Evolutionary conservation across 2,888 invertebrate genomes (phyloP).

Genomic region (Temnothorax ravouxi): DNA sequence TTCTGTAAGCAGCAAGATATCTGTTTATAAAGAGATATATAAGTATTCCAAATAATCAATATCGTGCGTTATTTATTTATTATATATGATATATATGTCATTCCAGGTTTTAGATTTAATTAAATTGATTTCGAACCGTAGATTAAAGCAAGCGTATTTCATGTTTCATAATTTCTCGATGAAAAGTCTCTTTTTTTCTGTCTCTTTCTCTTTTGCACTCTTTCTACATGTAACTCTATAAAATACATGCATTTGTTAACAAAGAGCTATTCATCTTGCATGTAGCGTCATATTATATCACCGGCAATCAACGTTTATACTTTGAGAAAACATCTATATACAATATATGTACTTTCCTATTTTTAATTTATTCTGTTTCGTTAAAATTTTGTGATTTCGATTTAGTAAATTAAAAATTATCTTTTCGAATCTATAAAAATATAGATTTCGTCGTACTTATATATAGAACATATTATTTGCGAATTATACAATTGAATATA

Average conservation of each 20-base stretch:
- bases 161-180: constrained; percentile 10
- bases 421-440: not conserved
- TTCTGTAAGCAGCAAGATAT: not conserved
- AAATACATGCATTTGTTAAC: constrained; percentile 2
- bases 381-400: not conserved
- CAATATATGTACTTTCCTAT: not conserved
- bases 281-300: not conserved
- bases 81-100: not conserved
- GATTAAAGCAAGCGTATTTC: constrained; percentile 6
- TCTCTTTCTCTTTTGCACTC: not conserved
- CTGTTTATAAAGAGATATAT: not conserved
- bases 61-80: not conserved
- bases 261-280: constrained; percentile 17
- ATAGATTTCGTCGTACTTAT: not conserved
- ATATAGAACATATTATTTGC: not conserved
- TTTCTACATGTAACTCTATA: not conserved
- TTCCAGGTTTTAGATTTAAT: not conserved
- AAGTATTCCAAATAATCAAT: not conserved
- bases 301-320: not conserved
- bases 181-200: not conserved
- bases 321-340: not conserved
- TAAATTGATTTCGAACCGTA: not conserved
- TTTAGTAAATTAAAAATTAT: not conserved
- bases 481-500: not conserved
- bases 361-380: not conserved